phyloP scores from a whole-genome alignment of 2,888 invertebrate species.

The Drosophila conformis region DNA sequence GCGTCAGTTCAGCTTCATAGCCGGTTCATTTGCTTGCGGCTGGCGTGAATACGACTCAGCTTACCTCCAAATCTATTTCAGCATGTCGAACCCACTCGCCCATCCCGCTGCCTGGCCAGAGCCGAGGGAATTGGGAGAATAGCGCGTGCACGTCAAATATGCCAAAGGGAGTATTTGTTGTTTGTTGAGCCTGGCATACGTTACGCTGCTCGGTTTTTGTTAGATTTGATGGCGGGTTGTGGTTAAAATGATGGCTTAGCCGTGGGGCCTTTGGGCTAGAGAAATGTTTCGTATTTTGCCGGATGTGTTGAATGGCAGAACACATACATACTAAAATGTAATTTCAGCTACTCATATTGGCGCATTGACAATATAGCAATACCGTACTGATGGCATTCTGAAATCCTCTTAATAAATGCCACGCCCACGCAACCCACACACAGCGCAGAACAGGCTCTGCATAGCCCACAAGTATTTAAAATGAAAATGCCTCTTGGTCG shows the following conservation, averaged over 20 bases:
- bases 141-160: slow-evolving; percentile 70
- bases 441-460: not conserved
- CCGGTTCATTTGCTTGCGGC: slow-evolving; percentile 41
- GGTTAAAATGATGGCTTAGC: slow-evolving; percentile 35
- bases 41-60: slow-evolving; percentile 36
- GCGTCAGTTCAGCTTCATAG: not conserved
- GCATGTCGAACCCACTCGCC: not conserved
- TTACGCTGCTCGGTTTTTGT: slow-evolving; percentile 62
- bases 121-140: slow-evolving; percentile 11
- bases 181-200: slow-evolving; percentile 55
- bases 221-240: slow-evolving; percentile 38
- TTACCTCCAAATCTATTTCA: slow-evolving; percentile 14
- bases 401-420: slow-evolving; percentile 48
- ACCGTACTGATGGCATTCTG: slow-evolving; percentile 34
- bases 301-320: slow-evolving; percentile 39
- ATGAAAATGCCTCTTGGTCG: slow-evolving; percentile 49
- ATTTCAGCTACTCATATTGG: slow-evolving; percentile 62
- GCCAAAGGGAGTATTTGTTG: slow-evolving; percentile 57
- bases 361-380: slow-evolving; percentile 46
- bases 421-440: slow-evolving; percentile 12
- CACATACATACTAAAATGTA: slow-evolving; percentile 70
- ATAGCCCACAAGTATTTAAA: slow-evolving; percentile 37
- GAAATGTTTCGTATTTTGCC: slow-evolving; percentile 12
- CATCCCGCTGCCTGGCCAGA: not conserved
- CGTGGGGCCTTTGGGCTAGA: slow-evolving; percentile 4